A percentile compares a stretch with the other conserved stretches of the same genome.
These are phyloP conservation scores for Pristionchus fissidentatus DNA, from an alignment of 2,888 invertebrate genomes.

Conservation along the genomic window DNA sequence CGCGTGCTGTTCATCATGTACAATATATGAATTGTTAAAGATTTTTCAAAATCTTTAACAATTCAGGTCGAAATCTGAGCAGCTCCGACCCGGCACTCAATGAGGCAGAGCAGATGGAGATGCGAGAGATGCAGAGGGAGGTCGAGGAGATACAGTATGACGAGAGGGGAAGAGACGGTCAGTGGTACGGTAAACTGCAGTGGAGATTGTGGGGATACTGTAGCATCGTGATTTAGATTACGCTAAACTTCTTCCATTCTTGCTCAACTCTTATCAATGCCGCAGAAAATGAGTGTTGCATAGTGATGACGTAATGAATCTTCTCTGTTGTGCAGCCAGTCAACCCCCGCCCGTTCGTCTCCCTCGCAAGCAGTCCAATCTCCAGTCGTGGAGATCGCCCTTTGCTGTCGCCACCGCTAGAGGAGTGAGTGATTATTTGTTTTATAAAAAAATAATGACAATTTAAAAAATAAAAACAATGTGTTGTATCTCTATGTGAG, in stretches of 20 bases:
- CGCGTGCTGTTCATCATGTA: too few relatives aligned
- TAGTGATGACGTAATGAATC: too few relatives aligned
- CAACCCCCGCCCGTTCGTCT: slow-evolving; percentile 35
- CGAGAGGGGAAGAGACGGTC: slow-evolving; percentile 5
- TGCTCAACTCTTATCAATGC: too few relatives aligned
- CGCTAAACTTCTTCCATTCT: neutral
- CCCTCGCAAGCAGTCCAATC: slow-evolving; percentile 16
- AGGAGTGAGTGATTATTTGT: neutral
- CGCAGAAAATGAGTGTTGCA: too few relatives aligned
- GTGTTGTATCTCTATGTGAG: too few relatives aligned
- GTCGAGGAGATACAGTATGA: neutral
- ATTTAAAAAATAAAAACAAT: too few relatives aligned
- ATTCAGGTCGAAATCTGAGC: slow-evolving; percentile 27
- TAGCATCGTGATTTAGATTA: neutral
- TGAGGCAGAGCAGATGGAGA: slow-evolving; percentile 20
- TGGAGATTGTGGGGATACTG: neutral
- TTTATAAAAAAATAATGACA: too few relatives aligned
- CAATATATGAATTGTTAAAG: too few relatives aligned
- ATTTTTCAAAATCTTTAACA: too few relatives aligned
- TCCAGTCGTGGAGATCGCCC: slow-evolving; percentile 30
- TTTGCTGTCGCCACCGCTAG: slow-evolving; percentile 21
- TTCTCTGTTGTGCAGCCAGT: neutral
- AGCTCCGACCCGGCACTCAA: slow-evolving; percentile 20
- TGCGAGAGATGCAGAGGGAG: neutral
- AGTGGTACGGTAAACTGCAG: neutral